Percentiles rank a stretch among this genome's conserved stretches.
These are phyloP conservation scores for Apamea anceps DNA, from an alignment of 2,888 invertebrate species.

Conservation along the genomic window DNA sequence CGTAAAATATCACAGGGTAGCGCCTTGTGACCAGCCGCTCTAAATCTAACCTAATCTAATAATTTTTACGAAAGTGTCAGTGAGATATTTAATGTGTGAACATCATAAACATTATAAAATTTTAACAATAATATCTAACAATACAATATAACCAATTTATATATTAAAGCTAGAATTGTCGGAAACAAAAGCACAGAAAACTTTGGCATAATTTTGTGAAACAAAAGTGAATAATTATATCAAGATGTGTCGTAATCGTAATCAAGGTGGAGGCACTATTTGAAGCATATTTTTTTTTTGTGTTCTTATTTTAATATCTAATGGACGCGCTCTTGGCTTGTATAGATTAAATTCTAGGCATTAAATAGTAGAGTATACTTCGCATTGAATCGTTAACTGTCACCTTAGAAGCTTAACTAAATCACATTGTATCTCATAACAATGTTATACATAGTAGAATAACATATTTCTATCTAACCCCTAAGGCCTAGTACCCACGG, in stretches of 20 bases:
- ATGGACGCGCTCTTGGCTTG: conserved; percentile 67
- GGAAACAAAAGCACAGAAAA: conserved; percentile 47
- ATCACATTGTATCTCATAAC: conserved; percentile 48
- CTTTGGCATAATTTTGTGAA: conserved; percentile 63
- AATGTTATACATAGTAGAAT: conserved; percentile 36
- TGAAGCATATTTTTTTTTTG: conserved; percentile 58
- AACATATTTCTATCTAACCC: conserved; percentile 49
- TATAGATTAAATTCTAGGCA: conserved; percentile 58
- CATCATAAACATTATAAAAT: conserved; percentile 56
- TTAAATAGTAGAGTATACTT: conserved; percentile 59
- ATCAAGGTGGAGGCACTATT: conserved; percentile 62
- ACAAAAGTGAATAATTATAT: conserved; percentile 16
- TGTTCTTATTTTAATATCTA: conserved; percentile 59
- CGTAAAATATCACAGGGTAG: conserved; percentile 6
- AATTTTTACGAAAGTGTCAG: conserved; percentile 15
- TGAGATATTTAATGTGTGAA: conserved; percentile 43
- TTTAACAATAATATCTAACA: conserved; percentile 59
- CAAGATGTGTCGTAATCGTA: conserved; percentile 35
- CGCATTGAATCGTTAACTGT: conserved; percentile 48
- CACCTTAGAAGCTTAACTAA: conserved; percentile 62
- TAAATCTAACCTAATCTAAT: conserved; percentile 3
- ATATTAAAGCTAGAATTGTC: conserved; percentile 59
- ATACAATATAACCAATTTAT: conserved; percentile 53
- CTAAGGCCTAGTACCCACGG: not conserved
- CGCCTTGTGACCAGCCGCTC: not conserved